Evolutionary conservation across 2,113 vertebrate genomes (phyloP).

Genomic region (Bubalus kerabau): DNA sequence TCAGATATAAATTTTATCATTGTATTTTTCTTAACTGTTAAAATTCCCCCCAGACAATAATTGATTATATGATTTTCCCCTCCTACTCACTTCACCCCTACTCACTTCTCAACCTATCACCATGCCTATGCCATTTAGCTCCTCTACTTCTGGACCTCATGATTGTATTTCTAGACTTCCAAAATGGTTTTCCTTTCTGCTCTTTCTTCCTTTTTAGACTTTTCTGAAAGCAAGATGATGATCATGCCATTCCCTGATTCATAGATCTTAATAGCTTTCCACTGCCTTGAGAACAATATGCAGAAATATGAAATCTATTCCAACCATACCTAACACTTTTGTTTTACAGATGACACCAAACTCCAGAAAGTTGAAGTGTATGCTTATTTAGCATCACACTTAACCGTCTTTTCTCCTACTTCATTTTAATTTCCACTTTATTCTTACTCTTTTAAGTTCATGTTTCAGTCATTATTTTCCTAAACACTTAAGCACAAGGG

Average conservation of each 20-base stretch:
- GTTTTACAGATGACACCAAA: neutral
- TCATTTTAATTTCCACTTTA: neutral
- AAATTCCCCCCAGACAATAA: neutral
- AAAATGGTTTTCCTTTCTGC: neutral
- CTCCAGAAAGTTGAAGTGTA: neutral
- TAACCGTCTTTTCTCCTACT: neutral
- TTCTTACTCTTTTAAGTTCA: neutral
- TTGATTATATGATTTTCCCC: neutral
- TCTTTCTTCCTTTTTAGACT: neutral
- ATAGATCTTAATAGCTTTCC: neutral
- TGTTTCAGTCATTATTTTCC: neutral
- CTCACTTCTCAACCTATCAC: neutral
- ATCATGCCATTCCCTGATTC: neutral
- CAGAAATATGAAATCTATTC: neutral
- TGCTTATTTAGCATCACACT: neutral
- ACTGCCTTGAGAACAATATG: neutral
- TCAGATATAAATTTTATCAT: neutral
- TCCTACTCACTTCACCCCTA: neutral
- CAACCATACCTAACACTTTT: neutral
- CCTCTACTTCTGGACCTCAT: neutral
- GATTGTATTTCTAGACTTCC: neutral
- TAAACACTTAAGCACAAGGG: neutral
- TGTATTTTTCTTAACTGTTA: neutral
- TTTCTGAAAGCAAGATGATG: neutral
- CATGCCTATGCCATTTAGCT: neutral